These are phyloP conservation scores for Osmoderma eremita DNA, from an alignment of 2,888 invertebrate genomes.

Conservation along the genomic window DNA sequence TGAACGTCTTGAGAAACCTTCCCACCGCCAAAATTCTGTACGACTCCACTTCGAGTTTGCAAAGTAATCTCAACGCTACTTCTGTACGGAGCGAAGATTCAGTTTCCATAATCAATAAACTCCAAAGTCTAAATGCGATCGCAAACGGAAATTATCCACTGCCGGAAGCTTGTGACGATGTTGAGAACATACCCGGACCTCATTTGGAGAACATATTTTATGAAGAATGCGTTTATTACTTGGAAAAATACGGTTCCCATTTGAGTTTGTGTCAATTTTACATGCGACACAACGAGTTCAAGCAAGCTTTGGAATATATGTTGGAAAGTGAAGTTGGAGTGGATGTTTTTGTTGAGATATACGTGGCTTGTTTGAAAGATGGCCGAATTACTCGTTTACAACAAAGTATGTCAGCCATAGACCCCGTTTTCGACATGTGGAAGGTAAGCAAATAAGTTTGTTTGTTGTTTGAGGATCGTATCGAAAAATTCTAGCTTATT, in stretches of 20 bases:
- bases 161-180: conserved; percentile 12
- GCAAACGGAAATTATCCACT: conserved; percentile 59
- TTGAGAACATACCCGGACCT: conserved; percentile 13
- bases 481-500: too few relatives aligned
- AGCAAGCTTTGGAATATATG: conserved; percentile 76
- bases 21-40: conserved; percentile 55
- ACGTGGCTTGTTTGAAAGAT: conserved; percentile 73
- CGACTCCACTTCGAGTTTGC: conserved; percentile 53
- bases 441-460: conserved; percentile 64
- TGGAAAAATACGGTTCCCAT: conserved; percentile 82
- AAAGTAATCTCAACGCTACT: conserved; percentile 47
- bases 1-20: conserved; percentile 65
- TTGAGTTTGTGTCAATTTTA: conserved; percentile 79
- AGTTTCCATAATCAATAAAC: conserved; percentile 63
- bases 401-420: conserved; percentile 72
- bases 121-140: conserved; percentile 63
- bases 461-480: too few relatives aligned
- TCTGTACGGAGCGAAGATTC: conserved; percentile 64
- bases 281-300: conserved; percentile 75
- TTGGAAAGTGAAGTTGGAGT: conserved; percentile 74
- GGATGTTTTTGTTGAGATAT: conserved; percentile 80
- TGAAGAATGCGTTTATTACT: conserved; percentile 84
- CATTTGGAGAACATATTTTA: conserved; percentile 53
- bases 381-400: conserved; percentile 72
- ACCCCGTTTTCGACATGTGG: conserved; percentile 75